Evolutionary conservation across 2,888 invertebrate genomes (phyloP).

Genomic region (Lochmaea crataegi): DNA sequence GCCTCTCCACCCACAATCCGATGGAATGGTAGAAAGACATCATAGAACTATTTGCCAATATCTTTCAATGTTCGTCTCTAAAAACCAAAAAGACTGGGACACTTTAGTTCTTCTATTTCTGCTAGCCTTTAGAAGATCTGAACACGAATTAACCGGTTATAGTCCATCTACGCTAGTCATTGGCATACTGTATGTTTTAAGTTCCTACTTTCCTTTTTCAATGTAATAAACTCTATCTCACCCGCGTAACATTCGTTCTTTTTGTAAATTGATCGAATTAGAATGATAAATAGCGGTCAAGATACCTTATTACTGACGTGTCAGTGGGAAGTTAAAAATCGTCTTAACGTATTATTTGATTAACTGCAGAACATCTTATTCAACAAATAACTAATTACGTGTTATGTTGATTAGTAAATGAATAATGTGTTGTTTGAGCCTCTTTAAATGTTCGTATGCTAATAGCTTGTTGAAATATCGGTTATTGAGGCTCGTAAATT

Average conservation of each 20-base stretch:
- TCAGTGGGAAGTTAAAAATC: conserved; percentile 38
- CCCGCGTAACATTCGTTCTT: neutral
- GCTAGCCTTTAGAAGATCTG: no score
- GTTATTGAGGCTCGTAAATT: conserved; percentile 55
- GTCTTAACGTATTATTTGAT: conserved; percentile 45
- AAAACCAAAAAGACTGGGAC: no score
- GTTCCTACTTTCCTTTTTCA: no score
- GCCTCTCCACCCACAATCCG: no score
- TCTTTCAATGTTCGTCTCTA: no score
- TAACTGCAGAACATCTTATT: conserved; percentile 55
- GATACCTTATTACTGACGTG: conserved; percentile 41
- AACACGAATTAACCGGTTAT: no score
- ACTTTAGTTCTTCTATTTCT: no score
- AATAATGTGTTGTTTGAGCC: conserved; percentile 56
- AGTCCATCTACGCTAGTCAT: no score
- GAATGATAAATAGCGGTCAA: conserved; percentile 38
- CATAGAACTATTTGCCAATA: no score
- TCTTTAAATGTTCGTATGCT: conserved; percentile 50
- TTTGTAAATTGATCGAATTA: conserved; percentile 8
- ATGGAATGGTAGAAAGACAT: no score
- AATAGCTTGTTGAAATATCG: conserved; percentile 55
- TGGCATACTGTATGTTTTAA: no score
- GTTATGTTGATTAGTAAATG: conserved; percentile 59
- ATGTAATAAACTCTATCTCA: no score
- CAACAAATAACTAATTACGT: conserved; percentile 59